These are phyloP conservation scores for Acrobasis repandana DNA, from an alignment of 2,888 invertebrate species.

Conservation along the genomic window DNA sequence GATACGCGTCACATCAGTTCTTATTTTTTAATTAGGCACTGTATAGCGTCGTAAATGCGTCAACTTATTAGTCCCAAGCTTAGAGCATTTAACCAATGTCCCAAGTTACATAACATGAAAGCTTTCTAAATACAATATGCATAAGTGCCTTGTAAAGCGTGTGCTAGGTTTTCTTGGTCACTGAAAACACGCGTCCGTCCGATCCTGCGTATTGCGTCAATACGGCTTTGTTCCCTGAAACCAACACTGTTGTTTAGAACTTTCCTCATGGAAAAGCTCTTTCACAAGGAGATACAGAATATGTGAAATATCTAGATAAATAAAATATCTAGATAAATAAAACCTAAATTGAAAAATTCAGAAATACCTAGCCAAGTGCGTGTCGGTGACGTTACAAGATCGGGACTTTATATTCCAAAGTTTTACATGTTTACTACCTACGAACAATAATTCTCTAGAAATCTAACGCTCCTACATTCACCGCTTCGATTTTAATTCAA, in stretches of 20 bases:
- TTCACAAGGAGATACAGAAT: background rate
- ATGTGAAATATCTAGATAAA: background rate
- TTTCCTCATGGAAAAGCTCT: background rate
- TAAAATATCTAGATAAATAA: background rate
- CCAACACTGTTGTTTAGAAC: background rate
- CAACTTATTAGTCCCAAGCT: background rate
- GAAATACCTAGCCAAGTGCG: too few relatives aligned
- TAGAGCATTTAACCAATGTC: too few relatives aligned
- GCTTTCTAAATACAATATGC: background rate
- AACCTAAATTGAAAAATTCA: too few relatives aligned
- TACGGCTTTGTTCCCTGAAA: background rate
- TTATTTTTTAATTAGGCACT: too few relatives aligned
- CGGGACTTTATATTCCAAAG: too few relatives aligned
- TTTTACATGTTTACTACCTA: too few relatives aligned
- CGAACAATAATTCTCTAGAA: too few relatives aligned
- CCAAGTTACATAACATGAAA: slow-evolving; percentile 2
- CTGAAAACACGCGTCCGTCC: background rate
- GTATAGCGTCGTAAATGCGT: background rate
- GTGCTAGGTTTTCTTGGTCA: background rate
- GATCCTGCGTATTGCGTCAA: background rate
- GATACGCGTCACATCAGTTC: too few relatives aligned
- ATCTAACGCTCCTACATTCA: too few relatives aligned
- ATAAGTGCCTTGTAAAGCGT: background rate
- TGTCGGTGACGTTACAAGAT: too few relatives aligned
- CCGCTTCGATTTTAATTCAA: too few relatives aligned